phyloP scores from a whole-genome alignment of 2,113 vertebrate genomes.

The Sciurus niger region DNA sequence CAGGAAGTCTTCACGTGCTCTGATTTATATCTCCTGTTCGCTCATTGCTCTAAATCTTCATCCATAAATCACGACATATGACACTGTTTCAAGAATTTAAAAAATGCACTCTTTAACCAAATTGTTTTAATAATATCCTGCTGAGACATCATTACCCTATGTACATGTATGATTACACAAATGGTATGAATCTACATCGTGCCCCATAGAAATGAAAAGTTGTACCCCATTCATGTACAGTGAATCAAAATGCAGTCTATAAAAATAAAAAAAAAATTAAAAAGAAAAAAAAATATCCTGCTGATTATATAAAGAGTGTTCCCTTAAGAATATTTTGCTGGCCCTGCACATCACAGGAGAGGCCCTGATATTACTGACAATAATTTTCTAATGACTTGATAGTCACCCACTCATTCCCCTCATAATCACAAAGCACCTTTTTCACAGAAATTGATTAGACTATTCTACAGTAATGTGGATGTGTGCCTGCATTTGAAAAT shows the following conservation, averaged over 20 bases:
- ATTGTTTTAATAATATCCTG: no score
- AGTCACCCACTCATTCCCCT: fast-evolving
- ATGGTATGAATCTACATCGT: no score
- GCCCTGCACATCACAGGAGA: neutral
- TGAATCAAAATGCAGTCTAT: no score
- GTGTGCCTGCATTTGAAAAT: neutral
- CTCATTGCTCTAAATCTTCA: no score
- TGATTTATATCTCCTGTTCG: no score
- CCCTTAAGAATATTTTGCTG: neutral
- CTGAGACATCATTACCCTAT: no score
- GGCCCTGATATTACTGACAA: neutral
- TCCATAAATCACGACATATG: neutral
- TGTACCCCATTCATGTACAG: no score
- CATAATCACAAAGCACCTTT: neutral
- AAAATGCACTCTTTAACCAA: no score
- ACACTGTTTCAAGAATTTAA: neutral
- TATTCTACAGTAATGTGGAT: neutral
- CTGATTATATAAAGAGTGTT: neutral
- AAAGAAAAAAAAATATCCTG: no score
- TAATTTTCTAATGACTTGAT: neutral
- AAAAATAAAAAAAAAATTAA: no score
- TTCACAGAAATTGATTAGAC: neutral
- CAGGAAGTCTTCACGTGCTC: neutral
- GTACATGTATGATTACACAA: no score
- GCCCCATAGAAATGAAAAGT: no score